These are phyloP conservation scores for Austrofundulus limnaeus DNA, from an alignment of 2,113 vertebrate species.

Conservation along the genomic window DNA sequence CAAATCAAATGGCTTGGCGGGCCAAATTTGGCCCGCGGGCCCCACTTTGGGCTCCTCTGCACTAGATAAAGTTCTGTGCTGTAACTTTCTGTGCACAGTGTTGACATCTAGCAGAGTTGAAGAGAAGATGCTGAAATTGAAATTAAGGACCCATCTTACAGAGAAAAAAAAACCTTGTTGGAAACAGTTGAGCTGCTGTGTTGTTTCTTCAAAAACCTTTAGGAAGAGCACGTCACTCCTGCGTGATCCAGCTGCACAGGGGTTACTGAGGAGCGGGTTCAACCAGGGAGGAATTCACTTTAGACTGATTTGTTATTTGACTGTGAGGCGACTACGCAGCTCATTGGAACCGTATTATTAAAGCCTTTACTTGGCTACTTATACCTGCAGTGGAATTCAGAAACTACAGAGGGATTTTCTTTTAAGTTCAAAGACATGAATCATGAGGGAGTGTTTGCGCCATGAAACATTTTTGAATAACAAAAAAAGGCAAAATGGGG, in stretches of 20 bases:
- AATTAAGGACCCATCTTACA: no score
- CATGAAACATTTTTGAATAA: slow-evolving; percentile 59
- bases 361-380: slow-evolving; percentile 62
- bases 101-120: background rate
- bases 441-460: slow-evolving; percentile 67
- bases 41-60: no score
- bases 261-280: no score
- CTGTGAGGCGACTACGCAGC: slow-evolving; percentile 38
- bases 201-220: background rate
- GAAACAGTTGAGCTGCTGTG: slow-evolving; percentile 2
- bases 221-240: no score
- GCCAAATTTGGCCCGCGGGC: no score
- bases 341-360: slow-evolving; percentile 58
- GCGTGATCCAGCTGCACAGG: no score
- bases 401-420: slow-evolving; percentile 70
- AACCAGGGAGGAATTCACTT: slow-evolving; percentile 50
- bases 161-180: background rate
- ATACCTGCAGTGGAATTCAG: slow-evolving; percentile 72
- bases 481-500: slow-evolving; percentile 52
- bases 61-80: no score
- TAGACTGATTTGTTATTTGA: slow-evolving; percentile 67
- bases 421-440: slow-evolving; percentile 75
- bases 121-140: background rate
- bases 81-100: no score
- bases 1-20: no score